Base-by-base conservation (phyloP, 2,888 invertebrate species). In the Ornithoptera alexandrae region DNA sequence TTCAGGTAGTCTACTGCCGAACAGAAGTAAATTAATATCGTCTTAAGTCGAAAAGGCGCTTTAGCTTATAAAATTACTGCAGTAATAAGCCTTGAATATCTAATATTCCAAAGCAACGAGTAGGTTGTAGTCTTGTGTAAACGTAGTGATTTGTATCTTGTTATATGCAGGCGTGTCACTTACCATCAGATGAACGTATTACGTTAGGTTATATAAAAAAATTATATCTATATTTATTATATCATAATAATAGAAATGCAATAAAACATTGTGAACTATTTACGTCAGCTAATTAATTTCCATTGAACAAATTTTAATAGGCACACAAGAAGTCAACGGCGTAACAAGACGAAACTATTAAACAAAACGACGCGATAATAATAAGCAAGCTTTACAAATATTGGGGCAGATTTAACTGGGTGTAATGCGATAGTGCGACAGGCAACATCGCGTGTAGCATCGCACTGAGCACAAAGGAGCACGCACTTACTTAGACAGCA, bases 331-430 rank as follows among this genome's bases (percentile, higher is more conserved):
- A 59, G 59, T 62, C 20, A 46, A n/a, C 66, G 66, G 70, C 66
- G 70, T 70, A 62, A 83, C 83, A 84, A 84, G 84, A 83, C 84
- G 83, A 84, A 85, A 88, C 87, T 85, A 88, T 87, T 85, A 89
- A 90, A 87, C 81, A 84, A 86, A 88, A 81, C 83, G 79, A 81
- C 77, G 78, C 81, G 81, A 82, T 80, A 81, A 83, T 88, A 90
- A 89, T 89, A 88, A 90, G 88, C 87, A 87, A 86, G 86, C 81
- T 87, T 85, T 86, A 90, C 88, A 90, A 91, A 91, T 89, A 91
- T 90, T 87, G 85, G 84, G 87, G 82, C 86, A 88, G 86, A 88
- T 90, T 90, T 84, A 88, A 90, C 89, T 88, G 86, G 85, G 88
- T 92, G 90, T 90, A 90, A 91, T 88, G 86, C 85, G 90, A 91